phyloP scores from a whole-genome alignment of 1,140 invertebrate species.

The Pseudachorutes palmiensis region DNA sequence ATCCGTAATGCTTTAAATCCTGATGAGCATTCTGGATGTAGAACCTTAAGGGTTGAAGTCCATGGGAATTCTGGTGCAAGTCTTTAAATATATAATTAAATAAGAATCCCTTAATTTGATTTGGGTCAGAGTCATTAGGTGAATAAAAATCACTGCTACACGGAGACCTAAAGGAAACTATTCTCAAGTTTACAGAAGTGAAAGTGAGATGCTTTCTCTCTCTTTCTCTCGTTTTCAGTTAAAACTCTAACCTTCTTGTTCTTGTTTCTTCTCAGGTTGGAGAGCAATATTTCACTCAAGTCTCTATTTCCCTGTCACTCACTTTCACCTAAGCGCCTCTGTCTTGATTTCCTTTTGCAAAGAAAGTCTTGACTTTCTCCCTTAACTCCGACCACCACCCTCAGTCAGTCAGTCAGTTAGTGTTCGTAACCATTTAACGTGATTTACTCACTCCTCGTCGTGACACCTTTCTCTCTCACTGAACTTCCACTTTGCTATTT shows the following conservation, averaged over 20 bases:
- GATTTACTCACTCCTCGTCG: background rate
- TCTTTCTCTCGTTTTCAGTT: too few relatives aligned
- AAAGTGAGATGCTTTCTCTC: too few relatives aligned
- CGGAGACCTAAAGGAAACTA: too few relatives aligned
- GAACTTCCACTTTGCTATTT: background rate
- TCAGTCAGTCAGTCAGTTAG: background rate
- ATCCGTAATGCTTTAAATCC: too few relatives aligned
- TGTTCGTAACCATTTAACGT: conserved; percentile 9
- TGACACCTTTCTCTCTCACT: conserved; percentile 1
- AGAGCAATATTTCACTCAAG: conserved; percentile 3
- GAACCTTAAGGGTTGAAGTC: too few relatives aligned
- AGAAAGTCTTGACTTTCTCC: conserved; percentile 2
- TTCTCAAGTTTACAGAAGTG: too few relatives aligned
- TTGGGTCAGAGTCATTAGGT: background rate
- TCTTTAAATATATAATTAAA: background rate
- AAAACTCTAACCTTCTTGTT: background rate
- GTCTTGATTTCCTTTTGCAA: conserved; percentile 4
- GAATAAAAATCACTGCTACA: background rate
- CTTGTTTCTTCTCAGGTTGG: background rate
- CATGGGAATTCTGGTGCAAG: too few relatives aligned
- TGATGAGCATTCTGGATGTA: too few relatives aligned
- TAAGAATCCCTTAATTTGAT: background rate
- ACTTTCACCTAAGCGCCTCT: conserved; percentile 4
- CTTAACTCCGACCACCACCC: too few relatives aligned
- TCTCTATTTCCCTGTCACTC: conserved; percentile 10